Evolutionary conservation across 2,797 vertebrate species (phyloP).

Genomic region (Alectoris magna): DNA sequence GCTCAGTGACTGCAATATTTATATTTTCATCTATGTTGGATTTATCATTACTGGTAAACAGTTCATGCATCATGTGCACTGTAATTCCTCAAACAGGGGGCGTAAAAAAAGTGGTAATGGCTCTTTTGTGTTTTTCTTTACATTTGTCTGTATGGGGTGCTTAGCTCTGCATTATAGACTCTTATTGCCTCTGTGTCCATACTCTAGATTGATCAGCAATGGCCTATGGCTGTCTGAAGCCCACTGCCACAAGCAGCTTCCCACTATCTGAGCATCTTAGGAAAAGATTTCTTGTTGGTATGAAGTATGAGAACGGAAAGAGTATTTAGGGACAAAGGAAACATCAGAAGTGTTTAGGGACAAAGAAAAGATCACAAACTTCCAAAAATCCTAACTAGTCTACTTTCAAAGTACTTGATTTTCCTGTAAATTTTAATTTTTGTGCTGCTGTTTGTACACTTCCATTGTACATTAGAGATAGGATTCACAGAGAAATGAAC

Average conservation of each 20-base stretch:
- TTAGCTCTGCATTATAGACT: neutral
- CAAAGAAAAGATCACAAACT: neutral
- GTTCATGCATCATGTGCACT: neutral
- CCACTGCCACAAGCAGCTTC: neutral
- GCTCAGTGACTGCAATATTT: slow-evolving; percentile 33
- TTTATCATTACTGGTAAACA: neutral
- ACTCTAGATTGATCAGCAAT: neutral
- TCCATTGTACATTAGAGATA: neutral
- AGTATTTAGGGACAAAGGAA: neutral
- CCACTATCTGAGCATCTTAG: neutral
- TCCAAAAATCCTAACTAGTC: neutral
- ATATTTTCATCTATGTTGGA: slow-evolving; percentile 6
- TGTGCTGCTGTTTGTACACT: neutral
- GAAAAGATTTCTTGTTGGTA: neutral
- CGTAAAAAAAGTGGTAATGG: neutral
- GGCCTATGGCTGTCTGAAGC: neutral
- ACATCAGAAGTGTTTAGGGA: no score
- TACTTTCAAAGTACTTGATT: neutral
- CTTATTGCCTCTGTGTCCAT: neutral
- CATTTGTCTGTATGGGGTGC: neutral
- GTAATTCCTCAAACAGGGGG: neutral
- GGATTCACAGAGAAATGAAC: neutral
- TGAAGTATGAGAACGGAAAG: neutral
- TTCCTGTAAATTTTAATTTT: neutral
- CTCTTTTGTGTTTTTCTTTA: neutral